Base-by-base conservation (phyloP, 2,113 vertebrate genomes). In the Mormoops blainvillei region DNA sequence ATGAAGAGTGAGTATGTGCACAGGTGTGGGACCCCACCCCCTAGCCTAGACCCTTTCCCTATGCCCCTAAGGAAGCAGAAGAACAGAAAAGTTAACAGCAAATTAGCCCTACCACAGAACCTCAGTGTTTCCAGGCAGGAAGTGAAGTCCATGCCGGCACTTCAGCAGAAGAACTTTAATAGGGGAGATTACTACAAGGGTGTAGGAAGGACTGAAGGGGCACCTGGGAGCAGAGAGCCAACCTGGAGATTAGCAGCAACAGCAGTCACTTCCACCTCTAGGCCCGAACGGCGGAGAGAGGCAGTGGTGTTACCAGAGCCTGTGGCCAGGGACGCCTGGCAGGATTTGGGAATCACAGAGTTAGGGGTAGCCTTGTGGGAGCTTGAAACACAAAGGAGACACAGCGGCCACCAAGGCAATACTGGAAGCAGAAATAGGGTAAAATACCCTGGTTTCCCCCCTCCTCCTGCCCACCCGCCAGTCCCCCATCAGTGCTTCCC, bases 1-100 rank as follows among this genome's bases (percentile, higher is more conserved):
- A 99, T 99, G 99, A 99, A 99, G 96, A 99, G 99, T 99, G 97
- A 99, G 99, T 99, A 36, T 50, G 13, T 14, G 14, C 3, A 11
- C 3, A 4, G 1, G 0, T 11, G 50, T 22, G n/a, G 63, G 31
- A 33, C 16, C 52, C 61, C 28, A 0, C 3, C 38, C 33, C 41
- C 28, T 28, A 2, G 41, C 8, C 54, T 14, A 3, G 12, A 14
- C 10, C 10, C 84, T 78, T 61, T 45, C n/a, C 76, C 63, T 56
- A 4, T 26, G 15, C 22, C 26, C 38, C 20, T 54, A 43, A 81
- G 71, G 43, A 85, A 54, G 31, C 24, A 45, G 56, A 45, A 80
- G 7, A 56, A 18, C 86, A 80, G 33, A 76, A 94, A 67, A 54
- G 18, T 14, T 50, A 31, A 41, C 9, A 33, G 38, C 43, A 76